Evolutionary conservation across 2,888 invertebrate genomes (phyloP).

Genomic region (Sesamia inferens): DNA sequence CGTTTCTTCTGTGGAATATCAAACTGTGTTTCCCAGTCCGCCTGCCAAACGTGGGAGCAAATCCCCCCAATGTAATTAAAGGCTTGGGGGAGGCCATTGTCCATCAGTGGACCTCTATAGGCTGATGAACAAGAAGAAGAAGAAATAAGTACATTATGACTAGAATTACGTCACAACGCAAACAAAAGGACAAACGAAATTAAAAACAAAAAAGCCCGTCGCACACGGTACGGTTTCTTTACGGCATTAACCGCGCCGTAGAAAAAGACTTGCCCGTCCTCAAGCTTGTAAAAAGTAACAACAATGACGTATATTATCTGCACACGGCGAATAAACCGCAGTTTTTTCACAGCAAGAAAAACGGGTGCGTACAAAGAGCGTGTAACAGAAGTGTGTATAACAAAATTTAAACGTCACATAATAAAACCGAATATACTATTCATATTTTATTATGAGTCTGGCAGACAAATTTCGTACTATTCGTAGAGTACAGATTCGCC

Average conservation of each 20-base stretch:
- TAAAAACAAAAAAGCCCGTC: not conserved
- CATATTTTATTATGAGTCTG: conserved; percentile 7
- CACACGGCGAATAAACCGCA: not conserved
- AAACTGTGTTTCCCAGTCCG: too few relatives aligned
- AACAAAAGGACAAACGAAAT: not conserved
- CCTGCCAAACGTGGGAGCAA: too few relatives aligned
- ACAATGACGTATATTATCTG: not conserved
- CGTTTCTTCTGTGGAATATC: too few relatives aligned
- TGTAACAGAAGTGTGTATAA: not conserved
- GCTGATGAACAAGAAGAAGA: too few relatives aligned
- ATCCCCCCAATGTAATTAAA: too few relatives aligned
- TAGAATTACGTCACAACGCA: not conserved
- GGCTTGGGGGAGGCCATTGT: too few relatives aligned
- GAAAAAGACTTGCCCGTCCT: not conserved
- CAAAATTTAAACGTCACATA: not conserved
- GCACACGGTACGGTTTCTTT: not conserved
- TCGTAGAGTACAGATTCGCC: conserved; percentile 23
- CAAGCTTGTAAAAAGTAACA: not conserved
- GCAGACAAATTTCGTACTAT: conserved; percentile 21
- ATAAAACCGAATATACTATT: not conserved
- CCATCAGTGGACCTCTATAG: too few relatives aligned
- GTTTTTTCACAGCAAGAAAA: not conserved
- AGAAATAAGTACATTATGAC: not conserved
- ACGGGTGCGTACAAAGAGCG: not conserved
- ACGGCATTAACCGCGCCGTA: not conserved